Percentiles rank a stretch among this genome's conserved stretches.
Evolutionary conservation across 2,113 vertebrate genomes (phyloP).

Genomic region (Megaleporinus macrocephalus): DNA sequence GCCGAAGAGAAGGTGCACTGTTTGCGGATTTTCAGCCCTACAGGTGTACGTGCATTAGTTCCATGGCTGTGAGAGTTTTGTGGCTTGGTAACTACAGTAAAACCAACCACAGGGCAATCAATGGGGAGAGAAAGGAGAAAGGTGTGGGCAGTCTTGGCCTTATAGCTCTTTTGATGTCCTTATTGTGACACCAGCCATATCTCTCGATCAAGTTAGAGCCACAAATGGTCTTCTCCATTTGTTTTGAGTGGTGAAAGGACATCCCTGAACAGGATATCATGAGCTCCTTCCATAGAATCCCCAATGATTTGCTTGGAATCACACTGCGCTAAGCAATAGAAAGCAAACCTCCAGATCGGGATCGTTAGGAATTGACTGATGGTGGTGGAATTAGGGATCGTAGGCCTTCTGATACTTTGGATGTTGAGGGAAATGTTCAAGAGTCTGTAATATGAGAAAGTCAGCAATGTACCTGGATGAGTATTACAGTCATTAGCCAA

Average conservation of each 20-base stretch:
- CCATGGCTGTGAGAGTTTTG: neutral
- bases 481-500: no score
- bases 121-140: no score
- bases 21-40: neutral
- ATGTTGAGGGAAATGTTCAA: no score
- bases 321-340: no score
- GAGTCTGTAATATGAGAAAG: no score
- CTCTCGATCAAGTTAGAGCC: neutral
- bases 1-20: neutral
- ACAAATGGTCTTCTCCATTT: neutral
- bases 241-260: neutral
- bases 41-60: neutral
- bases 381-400: no score
- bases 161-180: conserved; percentile 2
- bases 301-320: no score
- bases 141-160: neutral
- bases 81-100: neutral
- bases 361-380: no score
- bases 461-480: no score
- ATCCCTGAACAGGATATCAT: neutral
- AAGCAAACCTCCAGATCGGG: no score
- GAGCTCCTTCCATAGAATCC: no score
- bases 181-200: neutral
- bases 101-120: neutral
- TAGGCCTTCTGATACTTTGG: no score